Evolutionary conservation across 1,140 invertebrate species (phyloP), one percentile per base, ranked within the genome.

Genomic region (Drosophila hydei): DNA sequence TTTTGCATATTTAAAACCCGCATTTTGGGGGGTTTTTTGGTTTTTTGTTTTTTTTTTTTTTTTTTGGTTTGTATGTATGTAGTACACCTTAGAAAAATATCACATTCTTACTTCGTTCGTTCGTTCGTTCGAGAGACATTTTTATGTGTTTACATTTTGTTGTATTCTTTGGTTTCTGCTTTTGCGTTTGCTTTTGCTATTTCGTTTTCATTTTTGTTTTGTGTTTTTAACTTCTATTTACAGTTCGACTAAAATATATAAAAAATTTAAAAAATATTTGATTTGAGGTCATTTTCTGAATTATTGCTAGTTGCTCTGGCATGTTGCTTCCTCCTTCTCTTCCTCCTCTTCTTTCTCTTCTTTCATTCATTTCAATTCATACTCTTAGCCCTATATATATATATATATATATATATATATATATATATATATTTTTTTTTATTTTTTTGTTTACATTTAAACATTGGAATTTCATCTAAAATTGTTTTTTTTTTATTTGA

Each of bases 61-160:
- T 59, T 79, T 77, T 68, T 56, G 52, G 48, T 69, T 79, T 79
- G 62, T 71, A 55, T 80, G 62, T 77, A 67, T 78, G 75, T 72
- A 77, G 73, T 91, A 84, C 85, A 90, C 78, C 80, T 90, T 91
- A 91, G 88, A 91, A 91, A 91, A 91, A 91, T 91, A 91, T 91
- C 90, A 91, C 90, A 91, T 91, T 91, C 88, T 91, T 91, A 80
- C 90, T 91, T 91, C 90, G 90, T 91, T 91, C 90, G 90, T 90
- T 91, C 90, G 79, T 91, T 91, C 90, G 90, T 90, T 91, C 90
- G 79, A 91, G 90, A 91, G 89, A 91, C 81, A 89, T 79, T 90
- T 73, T 75, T 78, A 75, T 70, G 77, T 80, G 72, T 70, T 73
- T 67, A 77, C 58, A 54, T 75, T 75, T 73, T 61, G 65, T 61